Conservation (phyloP, 2,797 vertebrate species). For the Oreochromis grahami region DNA sequence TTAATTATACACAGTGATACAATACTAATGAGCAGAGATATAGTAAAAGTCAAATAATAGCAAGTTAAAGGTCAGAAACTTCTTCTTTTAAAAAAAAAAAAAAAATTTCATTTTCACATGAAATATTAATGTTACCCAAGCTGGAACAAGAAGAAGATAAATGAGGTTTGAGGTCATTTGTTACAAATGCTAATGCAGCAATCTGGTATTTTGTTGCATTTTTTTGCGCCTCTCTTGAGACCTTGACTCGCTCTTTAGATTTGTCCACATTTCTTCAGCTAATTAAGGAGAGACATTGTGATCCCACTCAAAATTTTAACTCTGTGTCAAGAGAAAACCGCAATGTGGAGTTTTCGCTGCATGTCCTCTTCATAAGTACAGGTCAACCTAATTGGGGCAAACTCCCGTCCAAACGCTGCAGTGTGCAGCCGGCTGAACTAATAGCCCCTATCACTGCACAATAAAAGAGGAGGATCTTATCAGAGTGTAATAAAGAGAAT, state of each 20-base stretch:
- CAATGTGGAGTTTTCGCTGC: not conserved
- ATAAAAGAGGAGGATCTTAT: constrained; percentile 33
- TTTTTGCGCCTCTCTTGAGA: not conserved
- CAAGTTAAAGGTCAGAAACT: not conserved
- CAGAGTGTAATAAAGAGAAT: constrained; percentile 21
- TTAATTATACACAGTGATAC: not conserved
- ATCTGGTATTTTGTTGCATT: not conserved
- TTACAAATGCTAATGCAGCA: not conserved
- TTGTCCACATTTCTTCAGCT: not conserved
- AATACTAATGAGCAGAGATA: not conserved
- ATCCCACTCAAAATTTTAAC: not conserved
- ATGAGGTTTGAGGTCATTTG: not conserved
- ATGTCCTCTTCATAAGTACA: not conserved
- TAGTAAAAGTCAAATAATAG: not conserved
- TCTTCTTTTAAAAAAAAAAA: not conserved
- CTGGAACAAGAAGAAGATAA: not conserved
- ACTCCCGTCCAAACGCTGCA: constrained; percentile 12
- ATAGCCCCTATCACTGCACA: constrained; percentile 18
- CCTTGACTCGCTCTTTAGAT: constrained; percentile 4
- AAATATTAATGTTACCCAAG: not conserved
- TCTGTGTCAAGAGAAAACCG: not conserved
- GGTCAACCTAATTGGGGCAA: constrained; percentile 38
- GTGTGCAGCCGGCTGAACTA: constrained; percentile 18
- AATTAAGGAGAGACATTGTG: constrained; percentile 15
- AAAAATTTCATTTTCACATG: not conserved